These are phyloP conservation scores for Cheilosia vulpina DNA, from an alignment of 2,888 invertebrate genomes.

Conservation along the genomic window DNA sequence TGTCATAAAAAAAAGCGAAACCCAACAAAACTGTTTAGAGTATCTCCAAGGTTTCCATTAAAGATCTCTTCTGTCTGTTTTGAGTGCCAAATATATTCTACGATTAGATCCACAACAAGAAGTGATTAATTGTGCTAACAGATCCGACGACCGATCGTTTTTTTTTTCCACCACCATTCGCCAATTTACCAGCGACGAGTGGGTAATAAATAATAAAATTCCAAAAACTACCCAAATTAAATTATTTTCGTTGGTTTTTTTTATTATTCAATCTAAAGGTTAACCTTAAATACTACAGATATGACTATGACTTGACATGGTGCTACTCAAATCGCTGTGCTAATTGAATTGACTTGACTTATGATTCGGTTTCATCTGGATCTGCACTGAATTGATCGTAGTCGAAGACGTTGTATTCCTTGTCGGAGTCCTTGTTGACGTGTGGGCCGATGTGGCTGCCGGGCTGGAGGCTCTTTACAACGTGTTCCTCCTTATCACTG, in stretches of 20 bases:
- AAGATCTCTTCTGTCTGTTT: not conserved
- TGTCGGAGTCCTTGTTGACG: constrained; percentile 75
- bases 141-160: not conserved
- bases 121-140: constrained; percentile 26
- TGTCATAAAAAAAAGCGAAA: not conserved
- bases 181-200: not conserved
- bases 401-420: constrained; percentile 81
- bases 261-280: constrained; percentile 40
- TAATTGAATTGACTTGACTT: constrained; percentile 14
- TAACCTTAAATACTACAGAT: constrained; percentile 49
- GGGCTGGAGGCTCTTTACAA: constrained; percentile 77
- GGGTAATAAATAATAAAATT: not conserved
- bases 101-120: constrained; percentile 3
- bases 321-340: constrained; percentile 12
- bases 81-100: constrained; percentile 11
- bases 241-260: constrained; percentile 34
- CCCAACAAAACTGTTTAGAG: not conserved
- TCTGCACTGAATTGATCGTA: constrained; percentile 80
- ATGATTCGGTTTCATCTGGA: constrained; percentile 76
- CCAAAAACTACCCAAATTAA: not conserved
- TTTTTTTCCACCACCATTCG: not conserved
- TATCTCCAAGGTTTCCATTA: not conserved
- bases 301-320: constrained; percentile 47
- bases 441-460: constrained; percentile 71
- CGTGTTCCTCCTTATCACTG: constrained; percentile 77